phyloP scores from a whole-genome alignment of 1,140 invertebrate genomes.

The Drosophila takahashii region DNA sequence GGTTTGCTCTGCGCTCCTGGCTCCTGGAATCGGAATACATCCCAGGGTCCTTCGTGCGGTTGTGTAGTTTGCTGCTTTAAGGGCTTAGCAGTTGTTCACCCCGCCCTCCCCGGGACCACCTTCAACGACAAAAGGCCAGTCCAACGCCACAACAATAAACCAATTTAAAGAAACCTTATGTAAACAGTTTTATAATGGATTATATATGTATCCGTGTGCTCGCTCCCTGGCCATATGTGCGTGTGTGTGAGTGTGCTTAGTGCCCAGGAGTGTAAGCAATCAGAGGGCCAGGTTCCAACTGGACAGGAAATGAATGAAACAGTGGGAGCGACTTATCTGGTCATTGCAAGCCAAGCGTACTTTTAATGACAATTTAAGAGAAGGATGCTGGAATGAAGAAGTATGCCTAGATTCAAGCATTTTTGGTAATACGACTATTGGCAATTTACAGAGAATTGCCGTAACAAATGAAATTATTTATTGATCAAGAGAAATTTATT shows the following conservation, averaged over 20 bases:
- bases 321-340: slow-evolving; percentile 27
- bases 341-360: slow-evolving; percentile 4
- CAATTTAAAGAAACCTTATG: slow-evolving; percentile 81
- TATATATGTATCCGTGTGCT: slow-evolving; percentile 58
- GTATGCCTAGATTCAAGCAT: neutral
- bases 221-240: neutral
- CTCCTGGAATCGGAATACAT: slow-evolving; percentile 20
- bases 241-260: slow-evolving; percentile 8
- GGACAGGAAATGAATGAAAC: slow-evolving; percentile 37
- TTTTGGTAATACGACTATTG: neutral
- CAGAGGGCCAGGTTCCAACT: slow-evolving; percentile 1
- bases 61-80: slow-evolving; percentile 44
- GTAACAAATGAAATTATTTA: too few relatives aligned
- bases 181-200: slow-evolving; percentile 81
- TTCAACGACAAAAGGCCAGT: slow-evolving; percentile 2
- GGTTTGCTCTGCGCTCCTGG: neutral
- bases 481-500: too few relatives aligned
- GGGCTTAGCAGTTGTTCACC: slow-evolving; percentile 42
- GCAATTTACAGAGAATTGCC: too few relatives aligned
- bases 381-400: neutral
- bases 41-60: slow-evolving; percentile 18
- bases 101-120: neutral
- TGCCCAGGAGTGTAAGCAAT: slow-evolving; percentile 15
- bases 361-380: slow-evolving; percentile 3
- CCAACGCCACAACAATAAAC: slow-evolving; percentile 69